Percentiles rank a stretch among this genome's conserved stretches.
phyloP scores from a whole-genome alignment of 2,888 invertebrate species.

The Folsomia manolachei region DNA sequence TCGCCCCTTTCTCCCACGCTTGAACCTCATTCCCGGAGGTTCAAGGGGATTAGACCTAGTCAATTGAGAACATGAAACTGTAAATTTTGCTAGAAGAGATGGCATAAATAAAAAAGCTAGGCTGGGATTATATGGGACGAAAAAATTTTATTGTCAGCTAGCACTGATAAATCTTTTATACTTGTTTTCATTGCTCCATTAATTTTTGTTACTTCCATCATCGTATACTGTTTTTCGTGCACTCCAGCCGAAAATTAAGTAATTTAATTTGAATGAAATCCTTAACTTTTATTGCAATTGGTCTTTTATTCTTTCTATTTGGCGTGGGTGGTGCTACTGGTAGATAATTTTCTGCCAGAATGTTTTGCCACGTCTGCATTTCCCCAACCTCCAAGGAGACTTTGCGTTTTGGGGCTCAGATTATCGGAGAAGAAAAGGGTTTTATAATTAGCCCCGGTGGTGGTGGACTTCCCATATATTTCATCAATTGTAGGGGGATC shows the following conservation, averaged over 20 bases:
- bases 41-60: no score
- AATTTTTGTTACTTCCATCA: no score
- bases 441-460: constrained; percentile 28
- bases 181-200: no score
- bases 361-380: not conserved
- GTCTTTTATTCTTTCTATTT: not conserved
- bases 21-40: no score
- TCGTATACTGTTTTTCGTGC: no score
- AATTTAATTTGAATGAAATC: no score
- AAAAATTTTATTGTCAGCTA: not conserved
- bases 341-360: no score
- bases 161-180: not conserved
- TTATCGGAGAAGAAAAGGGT: constrained; percentile 23
- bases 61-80: no score
- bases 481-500: constrained; percentile 39
- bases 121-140: not conserved
- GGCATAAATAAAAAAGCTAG: no score
- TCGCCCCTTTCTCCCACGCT: no score
- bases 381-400: not conserved
- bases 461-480: constrained; percentile 35
- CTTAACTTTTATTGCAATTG: not conserved
- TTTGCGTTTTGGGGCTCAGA: not conserved
- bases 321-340: not conserved
- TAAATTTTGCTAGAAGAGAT: no score
- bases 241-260: no score